These are phyloP conservation scores for Engystomops pustulosus DNA, from an alignment of 2,113 vertebrate species.

Conservation along the genomic window DNA sequence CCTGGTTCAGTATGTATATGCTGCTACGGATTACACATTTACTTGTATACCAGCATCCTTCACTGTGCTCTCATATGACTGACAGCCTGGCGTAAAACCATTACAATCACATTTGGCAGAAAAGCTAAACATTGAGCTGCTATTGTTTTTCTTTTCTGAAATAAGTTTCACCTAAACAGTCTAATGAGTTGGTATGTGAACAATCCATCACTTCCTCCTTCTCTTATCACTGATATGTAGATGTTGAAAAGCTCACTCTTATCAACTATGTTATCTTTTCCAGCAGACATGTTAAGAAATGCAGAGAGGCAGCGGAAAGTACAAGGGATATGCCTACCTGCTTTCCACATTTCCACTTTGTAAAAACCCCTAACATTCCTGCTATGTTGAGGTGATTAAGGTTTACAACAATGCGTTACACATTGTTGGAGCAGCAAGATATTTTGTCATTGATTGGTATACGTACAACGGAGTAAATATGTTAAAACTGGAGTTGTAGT, in stretches of 20 bases:
- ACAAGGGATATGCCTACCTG: conserved; percentile 28
- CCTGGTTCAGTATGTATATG: neutral
- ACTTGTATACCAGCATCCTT: conserved; percentile 7
- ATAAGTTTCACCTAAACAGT: conserved; percentile 26
- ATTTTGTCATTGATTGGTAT: neutral
- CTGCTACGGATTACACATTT: neutral
- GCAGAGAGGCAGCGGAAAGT: conserved; percentile 8
- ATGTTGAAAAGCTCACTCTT: conserved; percentile 10
- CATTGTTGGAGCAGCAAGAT: too few species aligned
- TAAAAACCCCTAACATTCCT: conserved; percentile 8
- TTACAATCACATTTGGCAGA: conserved; percentile 13
- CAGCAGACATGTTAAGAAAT: conserved; percentile 45
- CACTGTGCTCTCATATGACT: neutral
- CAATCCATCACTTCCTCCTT: conserved; percentile 43
- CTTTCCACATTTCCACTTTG: conserved; percentile 6
- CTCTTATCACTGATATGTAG: conserved; percentile 25
- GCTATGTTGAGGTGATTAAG: neutral
- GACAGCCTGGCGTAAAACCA: conserved; percentile 27
- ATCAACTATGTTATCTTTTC: conserved; percentile 50
- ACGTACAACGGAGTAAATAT: too few species aligned
- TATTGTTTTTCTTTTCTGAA: conserved; percentile 14
- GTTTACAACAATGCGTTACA: too few species aligned
- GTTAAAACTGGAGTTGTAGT: too few species aligned
- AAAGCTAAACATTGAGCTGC: neutral
- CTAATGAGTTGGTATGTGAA: conserved; percentile 42